A percentile compares a stretch with the other conserved stretches of the same genome.
phyloP scores from a whole-genome alignment of 2,797 vertebrate genomes.

The Rousettus madagascariensis region DNA sequence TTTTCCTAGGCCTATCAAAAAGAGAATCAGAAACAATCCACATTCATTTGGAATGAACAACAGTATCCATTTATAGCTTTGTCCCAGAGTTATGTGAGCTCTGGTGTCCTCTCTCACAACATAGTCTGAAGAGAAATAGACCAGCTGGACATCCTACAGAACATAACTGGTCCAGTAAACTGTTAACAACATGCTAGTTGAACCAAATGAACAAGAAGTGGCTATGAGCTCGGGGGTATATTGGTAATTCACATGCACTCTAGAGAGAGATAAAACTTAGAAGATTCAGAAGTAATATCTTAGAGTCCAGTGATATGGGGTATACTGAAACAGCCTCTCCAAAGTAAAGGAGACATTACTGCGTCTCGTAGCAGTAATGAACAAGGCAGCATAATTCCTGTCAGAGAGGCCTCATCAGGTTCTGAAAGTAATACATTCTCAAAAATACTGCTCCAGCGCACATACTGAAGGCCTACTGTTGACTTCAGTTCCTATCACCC shows the following conservation, averaged over 20 bases:
- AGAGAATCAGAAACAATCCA: conserved; percentile 7
- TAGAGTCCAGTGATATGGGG: neutral
- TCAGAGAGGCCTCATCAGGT: neutral
- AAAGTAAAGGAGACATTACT: neutral
- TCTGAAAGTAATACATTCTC: neutral
- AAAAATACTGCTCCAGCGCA: neutral
- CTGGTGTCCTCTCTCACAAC: neutral
- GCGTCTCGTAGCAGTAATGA: neutral
- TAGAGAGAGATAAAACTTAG: neutral
- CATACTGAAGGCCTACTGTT: too few relatives aligned
- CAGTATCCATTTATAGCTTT: neutral
- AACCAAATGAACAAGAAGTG: neutral
- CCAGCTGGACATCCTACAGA: neutral
- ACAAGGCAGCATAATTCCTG: neutral
- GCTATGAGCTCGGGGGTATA: neutral
- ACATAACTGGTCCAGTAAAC: neutral
- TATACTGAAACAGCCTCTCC: neutral
- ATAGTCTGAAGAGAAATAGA: neutral
- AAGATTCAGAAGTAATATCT: neutral
- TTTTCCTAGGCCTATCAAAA: conserved; percentile 11
- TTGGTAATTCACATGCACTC: neutral
- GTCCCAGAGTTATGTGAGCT: neutral
- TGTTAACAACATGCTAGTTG: neutral
- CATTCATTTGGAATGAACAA: neutral
- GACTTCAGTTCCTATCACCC: too few relatives aligned